phyloP scores from a whole-genome alignment of 2,113 vertebrate species.

The Erythrocercus mccallii region DNA sequence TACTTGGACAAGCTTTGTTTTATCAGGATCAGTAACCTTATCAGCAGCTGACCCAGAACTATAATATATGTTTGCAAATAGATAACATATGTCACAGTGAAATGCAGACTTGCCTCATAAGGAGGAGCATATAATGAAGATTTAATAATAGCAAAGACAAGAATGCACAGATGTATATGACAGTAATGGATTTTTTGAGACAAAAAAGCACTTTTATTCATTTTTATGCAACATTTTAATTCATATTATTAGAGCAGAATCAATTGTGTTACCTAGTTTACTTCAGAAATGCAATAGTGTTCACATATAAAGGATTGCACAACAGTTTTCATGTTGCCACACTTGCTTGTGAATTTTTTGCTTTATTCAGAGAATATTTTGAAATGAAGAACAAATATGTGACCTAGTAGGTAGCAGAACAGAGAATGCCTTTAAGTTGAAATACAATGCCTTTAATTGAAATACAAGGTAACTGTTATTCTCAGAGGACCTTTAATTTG shows the following conservation, averaged over 20 bases:
- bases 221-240: not conserved
- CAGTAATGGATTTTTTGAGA: not conserved
- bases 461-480: not conserved
- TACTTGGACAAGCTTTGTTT: conserved; percentile 89
- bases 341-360: not conserved
- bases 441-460: no score
- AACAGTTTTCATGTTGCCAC: not conserved
- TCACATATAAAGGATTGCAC: not conserved
- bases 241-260: not conserved
- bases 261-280: not conserved
- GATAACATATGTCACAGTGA: conserved; percentile 87
- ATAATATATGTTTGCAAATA: conserved; percentile 70
- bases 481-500: not conserved
- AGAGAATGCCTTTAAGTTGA: not conserved
- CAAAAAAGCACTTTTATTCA: not conserved
- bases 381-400: not conserved
- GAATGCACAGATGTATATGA: not conserved
- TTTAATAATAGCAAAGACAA: conserved; percentile 63
- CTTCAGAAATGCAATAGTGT: not conserved
- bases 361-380: conserved; percentile 19
- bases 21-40: conserved; percentile 91
- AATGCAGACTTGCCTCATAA: conserved; percentile 66
- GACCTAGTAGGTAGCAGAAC: not conserved
- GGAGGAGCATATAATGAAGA: conserved; percentile 67
- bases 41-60: conserved; percentile 93